A percentile compares a stretch with the other conserved stretches of the same genome.
phyloP scores from a whole-genome alignment of 2,888 invertebrate genomes.

The Drosophila longiperda region DNA sequence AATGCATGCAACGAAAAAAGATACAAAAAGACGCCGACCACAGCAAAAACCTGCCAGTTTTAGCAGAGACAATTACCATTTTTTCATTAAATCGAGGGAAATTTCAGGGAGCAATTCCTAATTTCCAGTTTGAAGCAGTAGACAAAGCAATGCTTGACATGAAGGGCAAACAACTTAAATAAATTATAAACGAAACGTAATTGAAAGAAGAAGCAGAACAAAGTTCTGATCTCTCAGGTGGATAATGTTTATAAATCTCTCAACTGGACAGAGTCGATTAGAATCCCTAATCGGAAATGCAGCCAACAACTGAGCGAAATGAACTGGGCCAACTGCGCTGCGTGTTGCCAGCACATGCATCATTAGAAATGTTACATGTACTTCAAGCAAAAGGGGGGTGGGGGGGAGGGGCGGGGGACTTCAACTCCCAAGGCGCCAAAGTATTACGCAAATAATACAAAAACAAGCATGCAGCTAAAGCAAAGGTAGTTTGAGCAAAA shows the following conservation, averaged over 20 bases:
- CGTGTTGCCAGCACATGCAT: constrained; percentile 68
- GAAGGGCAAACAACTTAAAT: background rate
- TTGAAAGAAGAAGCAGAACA: background rate
- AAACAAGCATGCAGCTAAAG: background rate
- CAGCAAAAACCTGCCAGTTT: background rate
- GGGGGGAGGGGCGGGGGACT: too few relatives aligned
- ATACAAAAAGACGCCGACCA: background rate
- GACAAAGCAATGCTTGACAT: background rate
- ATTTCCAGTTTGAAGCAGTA: background rate
- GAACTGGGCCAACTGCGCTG: constrained; percentile 45
- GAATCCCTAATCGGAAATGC: constrained; percentile 36
- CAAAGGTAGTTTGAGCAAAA: background rate
- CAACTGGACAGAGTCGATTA: constrained; percentile 42
- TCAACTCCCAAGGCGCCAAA: constrained; percentile 47
- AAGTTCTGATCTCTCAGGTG: background rate
- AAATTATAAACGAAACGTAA: background rate
- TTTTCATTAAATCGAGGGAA: background rate
- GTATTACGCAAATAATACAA: constrained; percentile 67
- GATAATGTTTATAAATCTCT: constrained; percentile 33
- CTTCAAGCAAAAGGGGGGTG: background rate
- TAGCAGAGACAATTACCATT: background rate
- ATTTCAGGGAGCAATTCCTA: background rate
- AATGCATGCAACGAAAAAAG: background rate
- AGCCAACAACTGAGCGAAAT: constrained; percentile 29
- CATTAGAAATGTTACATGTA: constrained; percentile 71